Evolutionary conservation across 2,888 invertebrate genomes (phyloP).

Genomic region (Autographa pulchrina): DNA sequence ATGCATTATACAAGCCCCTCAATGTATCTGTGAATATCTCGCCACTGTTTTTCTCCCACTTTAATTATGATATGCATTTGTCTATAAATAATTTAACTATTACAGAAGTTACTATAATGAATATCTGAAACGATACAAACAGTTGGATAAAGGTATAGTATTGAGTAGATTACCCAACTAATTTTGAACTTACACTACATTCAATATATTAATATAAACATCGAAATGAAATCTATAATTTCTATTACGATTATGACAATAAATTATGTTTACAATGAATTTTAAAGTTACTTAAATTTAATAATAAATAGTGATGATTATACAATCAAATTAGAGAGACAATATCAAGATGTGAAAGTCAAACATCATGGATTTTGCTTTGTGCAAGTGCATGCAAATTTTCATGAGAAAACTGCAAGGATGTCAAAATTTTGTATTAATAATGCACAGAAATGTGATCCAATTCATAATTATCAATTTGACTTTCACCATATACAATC

Average conservation of each 20-base stretch:
- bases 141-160: conserved; percentile 75
- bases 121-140: conserved; percentile 81
- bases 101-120: conserved; percentile 81
- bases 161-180: conserved; percentile 84
- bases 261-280: conserved; percentile 86
- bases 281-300: conserved; percentile 88
- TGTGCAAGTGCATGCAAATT: conserved; percentile 61
- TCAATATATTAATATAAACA: conserved; percentile 86
- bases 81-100: conserved; percentile 86
- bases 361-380: conserved; percentile 67
- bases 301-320: conserved; percentile 88
- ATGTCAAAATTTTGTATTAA: conserved; percentile 41
- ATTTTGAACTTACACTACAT: conserved; percentile 84
- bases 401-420: conserved; percentile 42
- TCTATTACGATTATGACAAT: conserved; percentile 86
- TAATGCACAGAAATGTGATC: conserved; percentile 49
- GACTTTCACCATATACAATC: conserved; percentile 76
- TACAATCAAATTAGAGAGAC: conserved; percentile 87
- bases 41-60: conserved; percentile 68
- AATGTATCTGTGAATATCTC: conserved; percentile 75
- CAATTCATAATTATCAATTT: conserved; percentile 60
- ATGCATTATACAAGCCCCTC: conserved; percentile 83
- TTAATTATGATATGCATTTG: conserved; percentile 86
- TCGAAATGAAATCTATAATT: conserved; percentile 87
- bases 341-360: conserved; percentile 85